phyloP scores from a whole-genome alignment of 2,113 vertebrate species.

The Macheiramphus alcinus region DNA sequence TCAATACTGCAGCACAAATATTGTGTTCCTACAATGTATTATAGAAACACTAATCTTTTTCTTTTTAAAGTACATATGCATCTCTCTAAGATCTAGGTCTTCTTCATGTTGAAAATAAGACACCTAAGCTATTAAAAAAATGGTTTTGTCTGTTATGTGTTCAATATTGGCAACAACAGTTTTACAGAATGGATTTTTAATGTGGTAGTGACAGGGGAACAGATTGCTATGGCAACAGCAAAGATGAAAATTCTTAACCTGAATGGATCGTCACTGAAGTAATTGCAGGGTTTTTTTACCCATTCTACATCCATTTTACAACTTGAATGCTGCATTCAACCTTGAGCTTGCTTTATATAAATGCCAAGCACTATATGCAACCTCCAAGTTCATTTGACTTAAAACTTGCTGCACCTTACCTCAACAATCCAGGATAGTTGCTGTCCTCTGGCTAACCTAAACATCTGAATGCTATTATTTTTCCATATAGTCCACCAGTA shows the following conservation, averaged over 20 bases:
- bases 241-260: slow-evolving; percentile 84
- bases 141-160: slow-evolving; percentile 59
- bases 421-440: background rate
- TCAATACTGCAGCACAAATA: background rate
- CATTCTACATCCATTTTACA: slow-evolving; percentile 76
- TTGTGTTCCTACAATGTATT: background rate
- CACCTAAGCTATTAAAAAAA: slow-evolving; percentile 49
- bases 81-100: slow-evolving; percentile 20
- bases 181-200: slow-evolving; percentile 76
- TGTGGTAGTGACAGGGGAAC: slow-evolving; percentile 69
- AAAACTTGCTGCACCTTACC: background rate
- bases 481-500: background rate
- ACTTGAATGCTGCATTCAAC: slow-evolving; percentile 66
- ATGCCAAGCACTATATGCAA: slow-evolving; percentile 24
- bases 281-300: slow-evolving; percentile 79
- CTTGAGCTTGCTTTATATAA: slow-evolving; percentile 67
- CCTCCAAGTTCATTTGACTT: slow-evolving; percentile 11
- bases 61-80: background rate
- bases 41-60: background rate
- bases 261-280: slow-evolving; percentile 82
- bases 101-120: slow-evolving; percentile 1
- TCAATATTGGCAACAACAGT: slow-evolving; percentile 61
- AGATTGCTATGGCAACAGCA: slow-evolving; percentile 85
- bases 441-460: background rate
- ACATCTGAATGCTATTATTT: background rate